Evolutionary conservation across 2,888 invertebrate genomes (phyloP).

Genomic region (Orthosia incerta): DNA sequence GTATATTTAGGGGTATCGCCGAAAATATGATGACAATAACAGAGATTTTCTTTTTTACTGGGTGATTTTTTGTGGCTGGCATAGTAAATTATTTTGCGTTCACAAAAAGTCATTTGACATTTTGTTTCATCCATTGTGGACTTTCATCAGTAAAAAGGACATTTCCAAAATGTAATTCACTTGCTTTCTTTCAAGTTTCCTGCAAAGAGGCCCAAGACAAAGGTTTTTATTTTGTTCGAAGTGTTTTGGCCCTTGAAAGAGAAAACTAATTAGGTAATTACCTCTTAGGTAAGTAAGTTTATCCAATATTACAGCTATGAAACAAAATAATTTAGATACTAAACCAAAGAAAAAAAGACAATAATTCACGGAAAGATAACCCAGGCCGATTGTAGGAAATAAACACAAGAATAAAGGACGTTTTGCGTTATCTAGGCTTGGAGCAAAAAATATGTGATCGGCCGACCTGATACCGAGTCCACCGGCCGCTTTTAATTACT

Average conservation of each 20-base stretch:
- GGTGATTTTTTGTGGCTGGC: not conserved
- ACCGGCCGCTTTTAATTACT: conserved; percentile 64
- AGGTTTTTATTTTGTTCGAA: too few relatives aligned
- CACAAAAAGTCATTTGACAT: not conserved
- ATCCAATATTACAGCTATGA: conserved; percentile 19
- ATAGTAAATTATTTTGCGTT: not conserved
- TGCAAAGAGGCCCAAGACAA: not conserved
- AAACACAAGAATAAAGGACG: conserved; percentile 61
- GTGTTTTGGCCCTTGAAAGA: not conserved
- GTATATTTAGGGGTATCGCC: conserved; percentile 17
- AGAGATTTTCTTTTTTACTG: conserved; percentile 7
- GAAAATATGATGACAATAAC: conserved; percentile 34
- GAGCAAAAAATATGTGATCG: conserved; percentile 66
- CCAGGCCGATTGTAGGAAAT: conserved; percentile 56
- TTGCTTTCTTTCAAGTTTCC: not conserved
- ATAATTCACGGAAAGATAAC: conserved; percentile 60
- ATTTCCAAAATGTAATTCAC: not conserved
- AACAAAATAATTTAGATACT: conserved; percentile 39
- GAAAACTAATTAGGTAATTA: not conserved
- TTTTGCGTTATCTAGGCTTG: conserved; percentile 54
- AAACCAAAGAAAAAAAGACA: conserved; percentile 37
- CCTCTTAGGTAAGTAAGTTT: not conserved
- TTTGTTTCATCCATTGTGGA: not conserved
- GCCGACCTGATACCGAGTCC: conserved; percentile 45
- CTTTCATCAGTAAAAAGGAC: not conserved